A percentile compares a stretch with the other conserved stretches of the same genome.
These are phyloP conservation scores for Mixornis gularis DNA, from an alignment of 2,113 vertebrate species.

Conservation along the genomic window DNA sequence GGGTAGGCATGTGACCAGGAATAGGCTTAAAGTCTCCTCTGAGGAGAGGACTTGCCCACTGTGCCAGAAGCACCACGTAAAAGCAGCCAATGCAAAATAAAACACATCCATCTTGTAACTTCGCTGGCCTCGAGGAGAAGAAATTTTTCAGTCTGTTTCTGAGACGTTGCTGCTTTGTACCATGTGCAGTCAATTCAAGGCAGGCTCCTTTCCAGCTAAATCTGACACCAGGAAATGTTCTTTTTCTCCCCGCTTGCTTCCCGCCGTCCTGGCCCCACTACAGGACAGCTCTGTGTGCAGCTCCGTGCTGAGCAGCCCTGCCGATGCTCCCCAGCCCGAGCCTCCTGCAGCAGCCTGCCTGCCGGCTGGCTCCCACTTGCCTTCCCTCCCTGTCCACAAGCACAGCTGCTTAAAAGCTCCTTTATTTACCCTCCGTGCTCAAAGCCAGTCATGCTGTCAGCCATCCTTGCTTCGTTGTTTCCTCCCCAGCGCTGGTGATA, in stretches of 20 bases:
- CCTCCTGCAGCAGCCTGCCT: not conserved
- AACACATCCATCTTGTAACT: slow-evolving; percentile 15
- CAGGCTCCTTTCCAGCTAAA: slow-evolving; percentile 63
- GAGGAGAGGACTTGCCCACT: accelerated
- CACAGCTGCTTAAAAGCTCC: not conserved
- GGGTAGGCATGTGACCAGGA: not conserved
- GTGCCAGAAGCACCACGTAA: not conserved
- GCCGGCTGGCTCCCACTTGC: not conserved
- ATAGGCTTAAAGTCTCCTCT: not conserved
- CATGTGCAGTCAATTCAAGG: slow-evolving; percentile 62
- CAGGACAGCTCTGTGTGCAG: not conserved
- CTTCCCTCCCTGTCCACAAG: not conserved
- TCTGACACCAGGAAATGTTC: slow-evolving; percentile 64
- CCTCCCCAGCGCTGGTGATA: not conserved
- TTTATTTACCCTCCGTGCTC: not conserved
- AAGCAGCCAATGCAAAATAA: not conserved
- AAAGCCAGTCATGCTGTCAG: not conserved
- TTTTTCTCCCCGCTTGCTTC: slow-evolving; percentile 19
- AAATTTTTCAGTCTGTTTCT: slow-evolving; percentile 19
- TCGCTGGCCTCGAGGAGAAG: not conserved
- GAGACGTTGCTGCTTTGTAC: not conserved
- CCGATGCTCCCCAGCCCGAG: not conserved
- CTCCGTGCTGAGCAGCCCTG: not conserved
- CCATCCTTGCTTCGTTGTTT: not conserved
- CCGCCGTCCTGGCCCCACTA: not conserved